These are phyloP conservation scores for Spialia ferax DNA, from an alignment of 2,888 invertebrate genomes.

Conservation along the genomic window DNA sequence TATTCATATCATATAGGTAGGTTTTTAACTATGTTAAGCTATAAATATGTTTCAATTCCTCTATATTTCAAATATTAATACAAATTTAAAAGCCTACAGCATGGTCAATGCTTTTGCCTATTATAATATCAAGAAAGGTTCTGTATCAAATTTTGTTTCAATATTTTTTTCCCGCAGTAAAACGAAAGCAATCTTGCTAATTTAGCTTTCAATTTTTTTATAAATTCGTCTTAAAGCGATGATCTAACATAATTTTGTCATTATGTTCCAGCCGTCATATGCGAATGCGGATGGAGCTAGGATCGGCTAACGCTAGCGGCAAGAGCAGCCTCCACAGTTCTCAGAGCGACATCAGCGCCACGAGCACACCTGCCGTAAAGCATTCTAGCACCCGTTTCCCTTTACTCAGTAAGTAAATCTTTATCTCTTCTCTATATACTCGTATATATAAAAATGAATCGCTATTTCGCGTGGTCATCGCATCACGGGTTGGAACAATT, in stretches of 20 bases:
- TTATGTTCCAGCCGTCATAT: slow-evolving; percentile 72
- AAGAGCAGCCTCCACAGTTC: slow-evolving; percentile 89
- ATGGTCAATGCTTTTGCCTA: too few relatives aligned
- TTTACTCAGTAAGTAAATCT: slow-evolving; percentile 67
- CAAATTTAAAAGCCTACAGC: too few relatives aligned
- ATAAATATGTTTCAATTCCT: too few relatives aligned
- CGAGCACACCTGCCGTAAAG: slow-evolving; percentile 84
- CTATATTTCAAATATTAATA: too few relatives aligned
- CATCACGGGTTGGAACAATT: too few relatives aligned
- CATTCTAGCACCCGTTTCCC: slow-evolving; percentile 81
- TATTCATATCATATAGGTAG: too few relatives aligned
- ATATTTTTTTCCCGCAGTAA: neutral
- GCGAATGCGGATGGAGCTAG: slow-evolving; percentile 84
- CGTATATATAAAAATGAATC: too few relatives aligned
- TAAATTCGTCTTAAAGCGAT: neutral
- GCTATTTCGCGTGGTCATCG: too few relatives aligned
- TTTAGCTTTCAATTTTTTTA: too few relatives aligned
- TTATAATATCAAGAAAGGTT: too few relatives aligned
- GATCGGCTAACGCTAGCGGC: slow-evolving; percentile 84
- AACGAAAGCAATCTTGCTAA: neutral
- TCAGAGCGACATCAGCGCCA: slow-evolving; percentile 89
- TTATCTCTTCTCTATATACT: too few relatives aligned
- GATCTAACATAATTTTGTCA: neutral
- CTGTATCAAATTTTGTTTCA: neutral
- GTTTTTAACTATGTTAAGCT: too few relatives aligned